These are phyloP conservation scores for Heliothis virescens DNA, from an alignment of 1,140 invertebrate species.

Conservation along the genomic window DNA sequence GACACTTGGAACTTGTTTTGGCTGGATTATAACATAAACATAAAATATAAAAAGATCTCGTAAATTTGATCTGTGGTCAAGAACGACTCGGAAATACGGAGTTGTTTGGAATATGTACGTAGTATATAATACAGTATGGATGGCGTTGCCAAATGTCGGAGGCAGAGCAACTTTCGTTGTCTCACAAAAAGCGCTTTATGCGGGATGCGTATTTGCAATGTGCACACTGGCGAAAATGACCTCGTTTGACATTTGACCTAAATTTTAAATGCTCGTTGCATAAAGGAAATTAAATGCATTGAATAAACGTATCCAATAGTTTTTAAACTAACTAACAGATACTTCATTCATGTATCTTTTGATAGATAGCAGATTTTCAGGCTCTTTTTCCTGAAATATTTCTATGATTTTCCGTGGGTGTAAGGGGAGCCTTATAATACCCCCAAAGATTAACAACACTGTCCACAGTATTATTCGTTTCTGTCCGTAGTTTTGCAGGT, in stretches of 20 bases:
- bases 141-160: neutral
- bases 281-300: neutral
- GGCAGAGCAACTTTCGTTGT: neutral
- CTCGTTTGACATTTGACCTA: conserved; percentile 13
- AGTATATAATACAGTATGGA: too few relatives aligned
- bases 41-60: neutral
- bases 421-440: too few relatives aligned
- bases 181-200: neutral
- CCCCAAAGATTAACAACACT: too few relatives aligned
- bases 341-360: too few relatives aligned
- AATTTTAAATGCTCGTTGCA: neutral
- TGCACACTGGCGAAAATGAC: neutral
- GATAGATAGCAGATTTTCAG: too few relatives aligned
- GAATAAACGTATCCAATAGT: neutral
- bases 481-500: too few relatives aligned
- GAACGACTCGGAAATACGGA: neutral
- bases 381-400: too few relatives aligned
- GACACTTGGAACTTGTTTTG: conserved; percentile 3
- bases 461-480: too few relatives aligned
- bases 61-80: conserved; percentile 9
- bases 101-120: too few relatives aligned
- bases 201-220: neutral
- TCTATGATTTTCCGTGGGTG: too few relatives aligned
- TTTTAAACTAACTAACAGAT: too few relatives aligned
- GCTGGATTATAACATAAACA: conserved; percentile 11